Conservation (phyloP, 2,797 vertebrate genomes). For the Anabacerthia variegaticeps region DNA sequence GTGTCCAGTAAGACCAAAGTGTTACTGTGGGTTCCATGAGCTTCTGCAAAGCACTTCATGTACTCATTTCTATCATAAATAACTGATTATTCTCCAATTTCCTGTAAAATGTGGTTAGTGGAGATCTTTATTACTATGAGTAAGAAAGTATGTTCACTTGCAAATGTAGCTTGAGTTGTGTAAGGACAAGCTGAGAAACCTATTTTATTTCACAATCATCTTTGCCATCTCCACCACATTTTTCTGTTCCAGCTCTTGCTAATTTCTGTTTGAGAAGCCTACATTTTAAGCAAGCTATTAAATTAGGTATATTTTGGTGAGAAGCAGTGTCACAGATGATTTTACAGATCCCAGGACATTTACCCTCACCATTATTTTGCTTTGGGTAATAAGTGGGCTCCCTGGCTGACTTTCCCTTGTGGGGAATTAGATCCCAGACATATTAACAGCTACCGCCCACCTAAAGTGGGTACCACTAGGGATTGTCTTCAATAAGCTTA, state of each 20-base stretch:
- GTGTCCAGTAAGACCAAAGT: not conserved
- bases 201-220: not conserved
- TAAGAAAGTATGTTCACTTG: not conserved
- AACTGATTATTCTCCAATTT: not conserved
- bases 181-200: not conserved
- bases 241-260: not conserved
- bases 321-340: not conserved
- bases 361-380: not conserved
- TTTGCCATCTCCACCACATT: not conserved
- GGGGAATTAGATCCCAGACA: slow-evolving; percentile 21
- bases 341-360: slow-evolving; percentile 14
- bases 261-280: not conserved
- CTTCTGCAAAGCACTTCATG: not conserved
- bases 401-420: not conserved
- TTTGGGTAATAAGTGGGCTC: not conserved
- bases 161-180: not conserved
- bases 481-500: not conserved
- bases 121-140: not conserved
- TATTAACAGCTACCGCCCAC: slow-evolving; percentile 32
- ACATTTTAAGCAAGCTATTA: not conserved
- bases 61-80: not conserved
- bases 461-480: not conserved
- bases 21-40: not conserved
- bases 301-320: not conserved
- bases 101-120: not conserved